These are phyloP conservation scores for Steinernema hermaphroditum DNA, from an alignment of 2,888 invertebrate species.

Conservation along the genomic window DNA sequence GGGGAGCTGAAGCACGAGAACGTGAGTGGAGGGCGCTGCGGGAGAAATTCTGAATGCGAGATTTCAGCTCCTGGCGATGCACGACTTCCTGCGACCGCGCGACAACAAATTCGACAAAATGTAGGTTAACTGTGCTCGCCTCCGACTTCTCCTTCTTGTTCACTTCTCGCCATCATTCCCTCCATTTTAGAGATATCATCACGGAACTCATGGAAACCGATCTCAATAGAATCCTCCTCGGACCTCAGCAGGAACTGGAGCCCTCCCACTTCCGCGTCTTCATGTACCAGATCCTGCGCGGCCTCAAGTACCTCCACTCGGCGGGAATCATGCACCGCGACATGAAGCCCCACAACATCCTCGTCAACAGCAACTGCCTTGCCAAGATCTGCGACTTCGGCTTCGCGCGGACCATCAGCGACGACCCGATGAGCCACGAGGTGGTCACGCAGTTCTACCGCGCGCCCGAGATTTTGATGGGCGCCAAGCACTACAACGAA, in stretches of 20 bases:
- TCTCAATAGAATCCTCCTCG: conserved; percentile 14
- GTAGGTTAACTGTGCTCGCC: neutral
- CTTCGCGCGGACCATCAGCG: neutral
- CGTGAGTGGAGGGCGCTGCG: neutral
- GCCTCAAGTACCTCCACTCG: conserved; percentile 8
- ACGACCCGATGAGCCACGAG: conserved; percentile 10
- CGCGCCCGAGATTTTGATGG: conserved; percentile 18
- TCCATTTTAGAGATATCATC: neutral
- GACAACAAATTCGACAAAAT: conserved; percentile 20
- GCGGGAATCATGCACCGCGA: conserved; percentile 4
- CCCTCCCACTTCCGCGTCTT: neutral
- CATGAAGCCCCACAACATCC: conserved; percentile 15
- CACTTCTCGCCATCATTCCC: too few species aligned
- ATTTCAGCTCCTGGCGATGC: neutral
- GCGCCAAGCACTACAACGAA: neutral
- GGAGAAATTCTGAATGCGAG: neutral
- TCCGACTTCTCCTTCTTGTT: neutral
- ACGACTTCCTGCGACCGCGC: neutral
- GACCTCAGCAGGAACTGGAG: neutral
- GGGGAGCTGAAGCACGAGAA: conserved; percentile 15
- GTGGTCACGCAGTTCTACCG: conserved; percentile 25
- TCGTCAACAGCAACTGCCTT: conserved; percentile 12
- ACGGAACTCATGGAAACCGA: conserved; percentile 23
- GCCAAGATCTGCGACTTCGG: conserved; percentile 22
- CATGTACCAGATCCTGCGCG: conserved; percentile 26